These are phyloP conservation scores for Alloscopus bannaensis DNA, from an alignment of 2,888 invertebrate genomes.

Conservation along the genomic window DNA sequence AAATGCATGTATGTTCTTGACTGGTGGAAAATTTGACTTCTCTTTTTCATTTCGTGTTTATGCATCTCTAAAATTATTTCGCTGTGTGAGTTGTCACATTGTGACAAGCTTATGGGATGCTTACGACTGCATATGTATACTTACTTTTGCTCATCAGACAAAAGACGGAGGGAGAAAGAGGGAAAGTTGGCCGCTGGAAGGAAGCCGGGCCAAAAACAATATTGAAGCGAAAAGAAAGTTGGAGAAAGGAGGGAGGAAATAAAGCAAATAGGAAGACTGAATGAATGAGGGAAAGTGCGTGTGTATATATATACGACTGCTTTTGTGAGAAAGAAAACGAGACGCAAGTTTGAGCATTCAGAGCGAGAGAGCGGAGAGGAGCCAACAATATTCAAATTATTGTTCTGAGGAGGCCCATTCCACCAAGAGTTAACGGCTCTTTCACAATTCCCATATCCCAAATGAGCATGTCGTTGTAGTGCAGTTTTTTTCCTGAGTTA, in stretches of 20 bases:
- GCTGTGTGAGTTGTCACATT: conserved; percentile 33
- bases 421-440: conserved; percentile 56
- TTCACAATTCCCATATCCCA: conserved; percentile 59
- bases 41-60: conserved; percentile 7
- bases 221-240: conserved; percentile 16
- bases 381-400: conserved; percentile 69
- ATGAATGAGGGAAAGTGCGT: conserved; percentile 21
- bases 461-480: conserved; percentile 49
- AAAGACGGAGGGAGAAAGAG: neutral
- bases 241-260: conserved; percentile 11
- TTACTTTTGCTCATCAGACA: too few relatives aligned
- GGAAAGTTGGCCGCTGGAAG: conserved; percentile 42
- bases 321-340: conserved; percentile 21
- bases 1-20: neutral
- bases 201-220: conserved; percentile 31
- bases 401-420: conserved; percentile 62
- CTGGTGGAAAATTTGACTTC: neutral
- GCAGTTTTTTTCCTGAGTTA: conserved; percentile 16
- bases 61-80: conserved; percentile 21
- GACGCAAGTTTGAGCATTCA: conserved; percentile 13
- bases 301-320: conserved; percentile 3
- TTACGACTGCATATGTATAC: neutral
- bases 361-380: too few relatives aligned
- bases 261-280: conserved; percentile 13
- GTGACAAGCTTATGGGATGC: conserved; percentile 29